A percentile compares a stretch with the other conserved stretches of the same genome.
phyloP scores from a whole-genome alignment of 2,797 vertebrate species.

The Galaxias olidus region DNA sequence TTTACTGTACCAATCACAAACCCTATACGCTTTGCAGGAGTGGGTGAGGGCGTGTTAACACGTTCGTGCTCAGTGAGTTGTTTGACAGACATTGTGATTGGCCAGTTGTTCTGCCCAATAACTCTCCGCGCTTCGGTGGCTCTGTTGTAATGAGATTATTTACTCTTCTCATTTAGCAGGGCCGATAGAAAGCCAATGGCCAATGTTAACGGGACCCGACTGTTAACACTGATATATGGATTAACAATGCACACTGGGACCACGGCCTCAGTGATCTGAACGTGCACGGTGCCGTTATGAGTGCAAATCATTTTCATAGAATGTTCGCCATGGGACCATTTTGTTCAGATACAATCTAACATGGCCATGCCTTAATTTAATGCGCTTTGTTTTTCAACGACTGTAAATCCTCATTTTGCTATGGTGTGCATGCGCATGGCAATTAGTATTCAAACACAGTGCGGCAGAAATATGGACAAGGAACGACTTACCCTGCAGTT shows the following conservation, averaged over 20 bases:
- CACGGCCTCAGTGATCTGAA: constrained; percentile 50
- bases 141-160: constrained; percentile 60
- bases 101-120: constrained; percentile 51
- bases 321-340: constrained; percentile 47
- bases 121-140: constrained; percentile 46
- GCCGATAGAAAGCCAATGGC: constrained; percentile 54
- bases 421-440: constrained; percentile 27
- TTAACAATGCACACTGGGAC: constrained; percentile 33
- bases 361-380: constrained; percentile 31
- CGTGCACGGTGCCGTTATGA: constrained; percentile 51
- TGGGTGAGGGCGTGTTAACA: constrained; percentile 32
- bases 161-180: constrained; percentile 63
- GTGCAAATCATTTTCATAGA: constrained; percentile 40
- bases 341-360: constrained; percentile 37
- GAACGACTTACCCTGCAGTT: constrained; percentile 90
- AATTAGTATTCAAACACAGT: constrained; percentile 12
- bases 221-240: constrained; percentile 57
- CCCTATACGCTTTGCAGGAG: no score
- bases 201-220: constrained; percentile 59
- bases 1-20: no score
- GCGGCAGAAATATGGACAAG: constrained; percentile 3
- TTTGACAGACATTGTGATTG: constrained; percentile 46
- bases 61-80: constrained; percentile 42
- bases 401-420: constrained; percentile 41
- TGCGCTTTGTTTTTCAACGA: no score